Evolutionary conservation across 2,888 invertebrate genomes (phyloP).

Genomic region (Drosophila meridionalis): DNA sequence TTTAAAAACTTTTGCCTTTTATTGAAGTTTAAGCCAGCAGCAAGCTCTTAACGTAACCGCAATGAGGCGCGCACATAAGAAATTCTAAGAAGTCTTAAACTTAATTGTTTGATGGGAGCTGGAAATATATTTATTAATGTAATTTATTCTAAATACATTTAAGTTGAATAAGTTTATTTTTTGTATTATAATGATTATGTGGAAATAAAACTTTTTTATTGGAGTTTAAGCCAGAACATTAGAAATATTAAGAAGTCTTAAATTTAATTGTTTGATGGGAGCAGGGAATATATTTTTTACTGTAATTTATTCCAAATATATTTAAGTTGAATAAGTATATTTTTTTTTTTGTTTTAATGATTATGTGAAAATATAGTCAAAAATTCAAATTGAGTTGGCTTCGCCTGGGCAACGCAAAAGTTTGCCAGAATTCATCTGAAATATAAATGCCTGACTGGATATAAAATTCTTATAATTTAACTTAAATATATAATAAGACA

Average conservation of each 20-base stretch:
- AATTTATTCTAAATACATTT: not conserved
- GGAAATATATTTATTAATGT: not conserved
- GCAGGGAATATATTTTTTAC: not conserved
- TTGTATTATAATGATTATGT: too few relatives aligned
- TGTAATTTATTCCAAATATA: not conserved
- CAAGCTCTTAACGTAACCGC: not conserved
- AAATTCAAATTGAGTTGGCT: not conserved
- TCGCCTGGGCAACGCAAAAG: slow-evolving; percentile 10
- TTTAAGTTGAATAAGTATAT: not conserved
- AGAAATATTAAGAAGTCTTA: not conserved
- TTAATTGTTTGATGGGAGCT: not conserved
- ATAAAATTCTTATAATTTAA: not conserved
- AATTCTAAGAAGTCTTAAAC: not conserved
- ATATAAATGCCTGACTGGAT: not conserved
- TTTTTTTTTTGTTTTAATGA: not conserved
- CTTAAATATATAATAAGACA: not conserved
- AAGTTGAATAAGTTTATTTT: not conserved
- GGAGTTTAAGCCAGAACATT: not conserved
- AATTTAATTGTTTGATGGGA: not conserved
- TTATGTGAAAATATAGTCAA: not conserved
- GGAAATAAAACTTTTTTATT: too few relatives aligned
- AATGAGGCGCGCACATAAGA: not conserved
- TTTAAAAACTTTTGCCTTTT: slow-evolving; percentile 16
- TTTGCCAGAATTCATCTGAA: not conserved
- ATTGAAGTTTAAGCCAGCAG: not conserved